These are phyloP conservation scores for Poecilobothrus nobilitatus DNA, from an alignment of 2,888 invertebrate genomes.

Conservation along the genomic window DNA sequence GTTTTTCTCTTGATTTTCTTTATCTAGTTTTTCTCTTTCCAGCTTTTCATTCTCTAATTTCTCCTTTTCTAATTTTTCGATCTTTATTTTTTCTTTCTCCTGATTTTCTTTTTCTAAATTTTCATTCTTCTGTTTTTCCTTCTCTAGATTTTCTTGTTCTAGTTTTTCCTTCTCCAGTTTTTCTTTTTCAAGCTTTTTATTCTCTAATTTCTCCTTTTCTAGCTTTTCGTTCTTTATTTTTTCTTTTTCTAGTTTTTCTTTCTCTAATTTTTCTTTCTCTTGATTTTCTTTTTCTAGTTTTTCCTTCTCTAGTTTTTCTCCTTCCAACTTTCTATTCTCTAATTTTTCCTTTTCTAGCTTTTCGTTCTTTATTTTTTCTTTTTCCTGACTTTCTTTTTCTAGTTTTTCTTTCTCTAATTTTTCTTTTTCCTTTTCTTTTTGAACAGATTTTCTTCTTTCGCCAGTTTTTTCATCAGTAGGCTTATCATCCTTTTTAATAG, in stretches of 20 bases:
- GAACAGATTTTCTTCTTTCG: background rate
- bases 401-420: background rate
- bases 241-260: too few relatives aligned
- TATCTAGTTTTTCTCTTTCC: background rate
- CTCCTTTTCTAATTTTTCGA: too few relatives aligned
- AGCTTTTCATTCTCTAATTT: conserved; percentile 12
- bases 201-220: too few relatives aligned
- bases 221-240: too few relatives aligned
- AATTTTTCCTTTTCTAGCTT: background rate
- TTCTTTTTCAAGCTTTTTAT: too few relatives aligned
- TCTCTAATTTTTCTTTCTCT: conserved; percentile 22
- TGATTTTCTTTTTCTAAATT: too few relatives aligned
- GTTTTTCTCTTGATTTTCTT: background rate
- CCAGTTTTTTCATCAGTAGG: background rate
- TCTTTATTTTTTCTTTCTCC: too few relatives aligned
- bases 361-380: conserved; percentile 12
- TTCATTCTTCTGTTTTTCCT: conserved; percentile 12
- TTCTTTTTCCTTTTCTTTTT: background rate
- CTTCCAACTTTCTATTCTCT: background rate
- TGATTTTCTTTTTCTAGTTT: conserved; percentile 21
- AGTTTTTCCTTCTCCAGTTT: background rate
- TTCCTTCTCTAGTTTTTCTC: conserved; percentile 20
- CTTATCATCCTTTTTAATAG: background rate
- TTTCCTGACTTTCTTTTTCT: background rate
- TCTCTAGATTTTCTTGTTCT: conserved; percentile 14